phyloP scores from a whole-genome alignment of 2,888 invertebrate genomes.

The Bursaphelenchus okinawaensis region DNA sequence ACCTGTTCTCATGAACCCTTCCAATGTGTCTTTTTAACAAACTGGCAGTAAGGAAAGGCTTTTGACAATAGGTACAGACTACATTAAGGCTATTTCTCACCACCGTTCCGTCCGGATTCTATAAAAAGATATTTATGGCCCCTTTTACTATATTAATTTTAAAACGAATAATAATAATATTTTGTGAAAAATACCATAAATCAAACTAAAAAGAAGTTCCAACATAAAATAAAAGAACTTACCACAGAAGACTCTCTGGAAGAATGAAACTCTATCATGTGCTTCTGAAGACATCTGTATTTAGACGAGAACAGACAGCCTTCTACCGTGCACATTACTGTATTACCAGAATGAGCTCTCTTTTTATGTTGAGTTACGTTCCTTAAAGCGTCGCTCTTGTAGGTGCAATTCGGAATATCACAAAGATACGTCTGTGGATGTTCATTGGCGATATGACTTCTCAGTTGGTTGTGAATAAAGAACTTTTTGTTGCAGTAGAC shows the following conservation, averaged over 20 bases:
- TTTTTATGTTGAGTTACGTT: neutral
- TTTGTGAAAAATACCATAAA: too few species aligned
- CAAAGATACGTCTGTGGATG: neutral
- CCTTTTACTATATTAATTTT: too few species aligned
- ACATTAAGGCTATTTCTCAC: neutral
- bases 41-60: conserved; percentile 1
- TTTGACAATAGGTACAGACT: conserved; percentile 17
- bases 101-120: too few species aligned
- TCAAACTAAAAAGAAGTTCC: too few species aligned
- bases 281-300: neutral
- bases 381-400: neutral
- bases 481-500: too few species aligned
- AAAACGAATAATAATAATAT: too few species aligned
- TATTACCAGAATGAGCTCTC: neutral
- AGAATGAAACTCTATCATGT: conserved; percentile 4
- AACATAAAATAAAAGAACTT: too few species aligned
- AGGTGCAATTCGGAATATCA: neutral
- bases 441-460: neutral
- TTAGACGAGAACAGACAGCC: neutral
- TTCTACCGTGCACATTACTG: neutral
- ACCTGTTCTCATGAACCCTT: conserved; percentile 23
- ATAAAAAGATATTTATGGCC: too few species aligned
- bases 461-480: too few species aligned
- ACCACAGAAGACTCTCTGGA: too few species aligned
- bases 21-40: conserved; percentile 20